A percentile compares a stretch with the other conserved stretches of the same genome.
Conservation (phyloP, 2,113 vertebrate species). For the Leuciscus idus region DNA sequence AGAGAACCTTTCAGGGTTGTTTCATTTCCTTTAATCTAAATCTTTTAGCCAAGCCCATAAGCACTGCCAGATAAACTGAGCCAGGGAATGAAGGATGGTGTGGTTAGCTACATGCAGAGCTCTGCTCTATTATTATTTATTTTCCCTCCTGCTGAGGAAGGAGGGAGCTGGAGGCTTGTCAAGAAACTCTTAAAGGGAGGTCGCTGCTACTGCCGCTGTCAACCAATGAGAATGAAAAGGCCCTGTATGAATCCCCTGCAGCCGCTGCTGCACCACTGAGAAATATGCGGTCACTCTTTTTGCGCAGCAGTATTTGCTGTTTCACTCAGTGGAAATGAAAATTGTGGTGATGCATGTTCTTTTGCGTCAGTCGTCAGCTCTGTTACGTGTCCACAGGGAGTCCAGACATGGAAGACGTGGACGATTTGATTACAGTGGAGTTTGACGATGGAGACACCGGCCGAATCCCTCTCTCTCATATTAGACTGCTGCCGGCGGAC, state of each 20-base stretch:
- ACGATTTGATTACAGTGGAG: conserved; percentile 95
- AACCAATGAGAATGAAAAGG: conserved; percentile 51
- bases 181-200: conserved; percentile 58
- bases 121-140: conserved; percentile 58
- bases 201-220: conserved; percentile 46
- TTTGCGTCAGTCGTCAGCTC: conserved; percentile 23
- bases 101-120: conserved; percentile 52
- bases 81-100: conserved; percentile 54
- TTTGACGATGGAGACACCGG: conserved; percentile 98
- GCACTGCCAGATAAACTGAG: conserved; percentile 47
- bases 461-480: conserved; percentile 94
- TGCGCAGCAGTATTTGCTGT: conserved; percentile 36
- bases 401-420: conserved; percentile 87
- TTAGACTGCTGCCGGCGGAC: conserved; percentile 93
- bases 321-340: conserved; percentile 34
- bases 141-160: conserved; percentile 49
- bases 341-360: conserved; percentile 11
- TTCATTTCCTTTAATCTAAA: conserved; percentile 58
- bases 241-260: conserved; percentile 34
- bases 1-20: conserved; percentile 49
- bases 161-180: conserved; percentile 59
- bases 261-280: conserved; percentile 14
- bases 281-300: conserved; percentile 37
- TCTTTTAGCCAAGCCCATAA: conserved; percentile 53
- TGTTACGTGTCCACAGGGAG: conserved; percentile 75